Evolutionary conservation across 2,113 vertebrate genomes (phyloP).

Genomic region (Calidris pugnax): DNA sequence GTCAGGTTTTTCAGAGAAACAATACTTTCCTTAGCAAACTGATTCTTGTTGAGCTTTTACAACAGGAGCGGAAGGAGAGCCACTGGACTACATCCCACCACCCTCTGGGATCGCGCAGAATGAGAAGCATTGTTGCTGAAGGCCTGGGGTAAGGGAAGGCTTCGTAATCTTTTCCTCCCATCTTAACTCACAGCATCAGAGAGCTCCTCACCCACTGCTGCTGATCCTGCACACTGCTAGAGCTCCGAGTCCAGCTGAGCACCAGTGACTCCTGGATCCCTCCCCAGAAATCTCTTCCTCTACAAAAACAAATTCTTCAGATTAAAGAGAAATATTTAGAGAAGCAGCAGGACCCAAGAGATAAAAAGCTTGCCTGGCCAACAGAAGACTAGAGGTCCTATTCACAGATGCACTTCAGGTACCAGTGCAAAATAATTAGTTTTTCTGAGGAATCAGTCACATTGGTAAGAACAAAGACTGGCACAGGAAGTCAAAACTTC

Average conservation of each 20-base stretch:
- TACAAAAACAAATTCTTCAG: conserved; percentile 11
- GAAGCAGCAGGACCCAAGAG: background rate
- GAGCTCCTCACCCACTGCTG: background rate
- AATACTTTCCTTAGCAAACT: background rate
- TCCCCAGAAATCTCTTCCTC: conserved; percentile 11
- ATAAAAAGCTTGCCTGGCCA: background rate
- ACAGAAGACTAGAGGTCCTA: background rate
- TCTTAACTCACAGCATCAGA: background rate
- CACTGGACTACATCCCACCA: background rate
- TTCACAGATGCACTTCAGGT: background rate
- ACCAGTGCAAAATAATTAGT: background rate
- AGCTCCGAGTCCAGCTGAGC: background rate
- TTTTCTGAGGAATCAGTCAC: background rate
- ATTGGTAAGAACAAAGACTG: background rate
- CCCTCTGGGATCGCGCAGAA: background rate
- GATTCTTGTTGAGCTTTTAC: background rate
- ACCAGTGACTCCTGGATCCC: background rate
- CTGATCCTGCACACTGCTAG: background rate
- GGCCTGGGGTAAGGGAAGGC: background rate
- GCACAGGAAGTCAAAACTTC: background rate
- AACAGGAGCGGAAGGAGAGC: background rate
- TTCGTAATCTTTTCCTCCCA: background rate
- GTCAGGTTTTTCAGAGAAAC: background rate
- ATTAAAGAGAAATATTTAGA: conserved; percentile 39
- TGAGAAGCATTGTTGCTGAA: background rate